Conservation (phyloP, 2,113 vertebrate genomes). For the Sula dactylatra region DNA sequence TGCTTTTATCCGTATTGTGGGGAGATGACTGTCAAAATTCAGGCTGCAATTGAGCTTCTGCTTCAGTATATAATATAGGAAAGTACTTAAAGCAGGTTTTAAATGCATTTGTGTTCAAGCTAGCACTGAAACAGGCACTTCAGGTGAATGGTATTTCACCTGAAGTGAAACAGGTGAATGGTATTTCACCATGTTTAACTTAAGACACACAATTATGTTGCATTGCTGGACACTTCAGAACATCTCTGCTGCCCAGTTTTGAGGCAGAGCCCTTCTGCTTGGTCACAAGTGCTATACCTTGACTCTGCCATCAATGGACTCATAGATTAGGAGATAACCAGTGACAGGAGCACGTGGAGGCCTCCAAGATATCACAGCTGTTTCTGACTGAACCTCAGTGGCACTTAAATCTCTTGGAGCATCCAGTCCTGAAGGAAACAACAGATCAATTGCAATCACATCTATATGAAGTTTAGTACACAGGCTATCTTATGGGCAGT, state of each 20-base stretch:
- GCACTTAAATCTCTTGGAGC: slow-evolving; percentile 85
- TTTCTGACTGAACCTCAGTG: slow-evolving; percentile 89
- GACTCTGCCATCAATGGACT: slow-evolving; percentile 83
- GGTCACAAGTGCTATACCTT: slow-evolving; percentile 74
- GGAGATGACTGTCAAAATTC: not conserved
- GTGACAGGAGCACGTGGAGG: slow-evolving; percentile 87
- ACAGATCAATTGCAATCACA: not conserved
- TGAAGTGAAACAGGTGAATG: no score
- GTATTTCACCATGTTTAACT: not conserved
- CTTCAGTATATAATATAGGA: not conserved
- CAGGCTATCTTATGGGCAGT: not conserved
- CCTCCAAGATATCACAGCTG: slow-evolving; percentile 86
- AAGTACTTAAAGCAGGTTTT: not conserved
- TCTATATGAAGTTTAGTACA: not conserved
- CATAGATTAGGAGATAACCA: slow-evolving; percentile 88
- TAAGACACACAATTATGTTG: not conserved
- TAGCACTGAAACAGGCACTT: not conserved
- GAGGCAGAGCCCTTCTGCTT: not conserved
- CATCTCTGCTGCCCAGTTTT: not conserved
- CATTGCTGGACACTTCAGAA: not conserved
- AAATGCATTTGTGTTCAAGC: not conserved
- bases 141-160: no score
- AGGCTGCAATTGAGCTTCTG: not conserved
- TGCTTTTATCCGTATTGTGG: not conserved
- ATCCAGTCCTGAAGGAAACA: slow-evolving; percentile 82